Base-by-base conservation (phyloP, 2,797 vertebrate genomes). In the Lophura swinhoii region DNA sequence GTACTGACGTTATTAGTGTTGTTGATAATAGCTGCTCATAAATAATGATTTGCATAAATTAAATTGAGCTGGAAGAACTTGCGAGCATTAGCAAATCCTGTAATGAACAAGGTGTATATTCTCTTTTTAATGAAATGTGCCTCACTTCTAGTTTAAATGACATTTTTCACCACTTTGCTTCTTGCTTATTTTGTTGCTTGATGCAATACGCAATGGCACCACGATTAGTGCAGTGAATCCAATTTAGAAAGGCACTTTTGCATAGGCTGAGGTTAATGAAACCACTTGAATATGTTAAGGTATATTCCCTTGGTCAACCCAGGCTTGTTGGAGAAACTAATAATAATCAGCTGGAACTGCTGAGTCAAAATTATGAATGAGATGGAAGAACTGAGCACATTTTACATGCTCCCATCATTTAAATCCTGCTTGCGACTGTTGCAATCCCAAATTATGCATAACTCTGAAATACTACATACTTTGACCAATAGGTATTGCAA, bases 361-460 rank as follows among this genome's bases (percentile, higher is more conserved):
- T 96, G 94, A 96, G 91, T 91, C 91, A 94, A 88, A 84, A 58
- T 76, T 74, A 79, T 82, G 95, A 97, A 90, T 89, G 87, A 95
- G 85, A 78, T 93, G 93, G 75, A 73, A 79, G 75, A 72, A 64
- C 60, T 31, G 39, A 77, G 78, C 23, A 71, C 13, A 14, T 77
- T 84, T 84, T 41, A 49, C 68, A 22, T 64, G 71, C 63, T 81
- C 76, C 74, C 73, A 90, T 85, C 93, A 62, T 80, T 86, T 66
- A 41, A 59, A 75, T 24, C 71, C 69, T 87, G 37, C 66, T 67
- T 74, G 86, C 55, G 74, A 76, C 89, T 95, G 84, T 35, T 84
- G 93, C 89, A 96, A 96, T 96, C 76, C 53, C 53, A 71, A 92
- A 94, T 95, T 94, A 91, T 77, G 80, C 58, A 48, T 26, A 66